These are phyloP conservation scores for Porites lutea DNA, from an alignment of 64 coral and sea anemone species.

Conservation along the genomic window DNA sequence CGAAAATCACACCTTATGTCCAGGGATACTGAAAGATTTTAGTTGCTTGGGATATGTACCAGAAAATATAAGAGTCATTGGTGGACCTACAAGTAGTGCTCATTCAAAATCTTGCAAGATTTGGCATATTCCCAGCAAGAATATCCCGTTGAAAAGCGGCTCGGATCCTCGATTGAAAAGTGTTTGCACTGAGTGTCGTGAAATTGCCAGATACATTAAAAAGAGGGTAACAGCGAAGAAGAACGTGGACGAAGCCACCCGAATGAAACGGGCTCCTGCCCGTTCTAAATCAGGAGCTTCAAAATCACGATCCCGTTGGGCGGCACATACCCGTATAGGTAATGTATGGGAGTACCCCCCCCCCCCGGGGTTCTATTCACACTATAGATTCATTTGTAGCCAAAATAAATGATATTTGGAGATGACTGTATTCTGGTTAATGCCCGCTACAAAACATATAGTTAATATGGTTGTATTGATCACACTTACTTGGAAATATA, in stretches of 20 bases:
- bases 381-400: too few relatives aligned
- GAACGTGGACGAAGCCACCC: slow-evolving; percentile 7
- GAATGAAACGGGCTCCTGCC: too few relatives aligned
- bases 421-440: too few relatives aligned
- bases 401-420: too few relatives aligned
- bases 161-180: not conserved
- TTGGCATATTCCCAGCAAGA: not conserved
- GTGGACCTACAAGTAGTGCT: not conserved
- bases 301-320: too few relatives aligned
- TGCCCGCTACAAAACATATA: too few relatives aligned
- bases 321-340: too few relatives aligned
- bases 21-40: not conserved
- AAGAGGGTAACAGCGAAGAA: not conserved
- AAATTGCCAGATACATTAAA: not conserved
- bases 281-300: too few relatives aligned
- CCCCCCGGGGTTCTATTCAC: too few relatives aligned
- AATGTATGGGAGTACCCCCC: too few relatives aligned
- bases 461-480: too few relatives aligned
- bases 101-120: not conserved
- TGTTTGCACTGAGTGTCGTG: not conserved
- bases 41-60: not conserved
- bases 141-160: not conserved
- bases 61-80: not conserved
- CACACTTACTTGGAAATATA: too few relatives aligned
- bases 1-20: not conserved